Base-by-base conservation (phyloP, 2,888 invertebrate species). In the Drosophila suboccidentalis region DNA sequence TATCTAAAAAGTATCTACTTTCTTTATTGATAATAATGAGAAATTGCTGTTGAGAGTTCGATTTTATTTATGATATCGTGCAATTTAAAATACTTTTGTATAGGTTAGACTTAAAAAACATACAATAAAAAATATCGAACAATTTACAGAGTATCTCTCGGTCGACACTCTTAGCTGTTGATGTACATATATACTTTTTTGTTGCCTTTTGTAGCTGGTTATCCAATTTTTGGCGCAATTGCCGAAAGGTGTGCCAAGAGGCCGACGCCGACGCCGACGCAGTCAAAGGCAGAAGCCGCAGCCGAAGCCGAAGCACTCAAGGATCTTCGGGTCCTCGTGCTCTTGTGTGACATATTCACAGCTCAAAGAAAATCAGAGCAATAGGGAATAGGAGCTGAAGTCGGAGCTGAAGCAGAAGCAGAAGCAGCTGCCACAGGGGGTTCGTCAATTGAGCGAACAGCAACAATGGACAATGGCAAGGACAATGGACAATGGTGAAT, bases 221-320 rank as follows among this genome's bases (percentile, higher is more conserved):
- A 72, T 55, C 49, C 76, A 69, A 66, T 58, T 83, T 82, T 83
- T 83, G 82, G 82, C 82, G 82, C 82, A 83, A 84, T 84, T 68
- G 78, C 63, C 61, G 66, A 58, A 78, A 75, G 78, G 78, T 78
- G 76, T 76, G 69, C 44, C 44, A n/a, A n/a, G 44, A 22, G 15
- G 57, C 26, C 6, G 34, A 46, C 44, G 44, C 32, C 10, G 55
- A 47, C 29, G 47, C 11, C 26, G 39, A 51, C 41, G 57, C 49
- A 64, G 39, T 49, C 29, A 47, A 6, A 6, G n/a, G n/a, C n/a
- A 36, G 36, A 36, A 11, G 36, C 44, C 59, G 43, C 44, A 46
- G 57, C 60, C 67, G 44, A 44, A 46, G 57, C 60, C 67, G 44
- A 44, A 36, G 38, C 46, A 47, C 58, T 58, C 39, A 15, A 63